A percentile compares a stretch with the other conserved stretches of the same genome.
These are phyloP conservation scores for Cheilosia vernalis DNA, from an alignment of 2,888 invertebrate species.

Conservation along the genomic window DNA sequence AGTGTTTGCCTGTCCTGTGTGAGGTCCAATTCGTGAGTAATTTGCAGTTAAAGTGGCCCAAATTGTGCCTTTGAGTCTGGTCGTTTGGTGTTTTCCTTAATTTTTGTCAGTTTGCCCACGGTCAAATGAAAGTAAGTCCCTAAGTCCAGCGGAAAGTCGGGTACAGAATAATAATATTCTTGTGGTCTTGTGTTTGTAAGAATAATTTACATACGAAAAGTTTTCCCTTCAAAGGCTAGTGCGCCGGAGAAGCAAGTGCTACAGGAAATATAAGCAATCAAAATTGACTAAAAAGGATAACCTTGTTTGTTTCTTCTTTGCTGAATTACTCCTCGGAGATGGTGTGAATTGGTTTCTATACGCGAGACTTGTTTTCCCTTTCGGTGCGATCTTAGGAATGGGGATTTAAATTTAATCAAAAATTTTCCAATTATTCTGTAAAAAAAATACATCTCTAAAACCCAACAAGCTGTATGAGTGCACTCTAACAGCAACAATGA, in stretches of 20 bases:
- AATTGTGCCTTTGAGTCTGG: conserved; percentile 45
- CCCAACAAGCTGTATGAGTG: no score
- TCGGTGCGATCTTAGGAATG: background rate
- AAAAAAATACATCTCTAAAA: background rate
- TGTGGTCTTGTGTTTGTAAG: conserved; percentile 38
- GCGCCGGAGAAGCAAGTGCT: conserved; percentile 6
- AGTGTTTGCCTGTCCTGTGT: conserved; percentile 17
- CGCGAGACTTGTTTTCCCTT: background rate
- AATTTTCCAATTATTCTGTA: conserved; percentile 1
- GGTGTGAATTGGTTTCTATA: conserved; percentile 9
- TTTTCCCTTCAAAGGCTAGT: conserved; percentile 8
- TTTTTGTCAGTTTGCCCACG: conserved; percentile 15
- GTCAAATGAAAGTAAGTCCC: conserved; percentile 43
- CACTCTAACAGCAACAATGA: background rate
- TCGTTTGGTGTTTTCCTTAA: conserved; percentile 28
- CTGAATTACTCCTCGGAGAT: conserved; percentile 46
- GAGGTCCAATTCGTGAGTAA: conserved; percentile 61
- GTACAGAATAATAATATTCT: conserved; percentile 57
- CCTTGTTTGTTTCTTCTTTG: conserved; percentile 20
- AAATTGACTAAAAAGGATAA: conserved; percentile 33
- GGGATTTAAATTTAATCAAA: conserved; percentile 59
- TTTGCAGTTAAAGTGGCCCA: conserved; percentile 58
- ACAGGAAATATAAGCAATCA: conserved; percentile 33
- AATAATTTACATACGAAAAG: conserved; percentile 63
- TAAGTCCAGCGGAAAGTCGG: conserved; percentile 35